Evolutionary conservation across 2,113 vertebrate genomes (phyloP), one percentile per base, ranked within the genome.

Genomic region (Oreochromis tanganicae): DNA sequence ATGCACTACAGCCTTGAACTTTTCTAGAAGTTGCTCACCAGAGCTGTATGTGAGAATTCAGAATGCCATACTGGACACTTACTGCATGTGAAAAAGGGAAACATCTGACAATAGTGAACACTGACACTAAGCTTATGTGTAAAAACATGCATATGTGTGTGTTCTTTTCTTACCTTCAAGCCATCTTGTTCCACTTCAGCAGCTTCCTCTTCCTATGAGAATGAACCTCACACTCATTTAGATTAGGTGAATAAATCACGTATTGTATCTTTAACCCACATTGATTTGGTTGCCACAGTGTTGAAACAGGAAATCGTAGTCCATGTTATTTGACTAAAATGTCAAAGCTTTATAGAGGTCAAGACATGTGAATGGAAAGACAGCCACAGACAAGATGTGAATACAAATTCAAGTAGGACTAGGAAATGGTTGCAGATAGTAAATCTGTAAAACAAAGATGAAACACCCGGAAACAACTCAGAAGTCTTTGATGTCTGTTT

Each of bases 341-440:
- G 91, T 94, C 94, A 94, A 81, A 89, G 89, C 89, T 88, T 91
- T 88, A 88, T 71, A 66, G 93, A 92, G 91, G 94, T 89, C 88
- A 85, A 81, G 79, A 66, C 84, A 17, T 50, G 84, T 59, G 86
- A 85, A 89, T 38, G 84, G 34, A 71, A 52, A 87, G 84, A 79
- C 21, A 66, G 84, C 80, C 89, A 41, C 17, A 13, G 1, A 52
- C 27, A 52, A 81, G 52, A 11, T 11, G 73, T 71, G 91, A 92
- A 94, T 94, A 89, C 80, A 83, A 84, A 93, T 91, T 84, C 57
- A 29, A 10, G 21, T 2, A 34, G 21, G 59, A 46, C 27, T 2
- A 17, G 79, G 24, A 46, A 85, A 59, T 2, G 43, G 19, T 46
- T 88, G 59, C 73, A 80, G 73, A 82, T 43, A 81, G 5, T 27